phyloP scores from a whole-genome alignment of 2,888 invertebrate genomes.

The Drosophila rubida region DNA sequence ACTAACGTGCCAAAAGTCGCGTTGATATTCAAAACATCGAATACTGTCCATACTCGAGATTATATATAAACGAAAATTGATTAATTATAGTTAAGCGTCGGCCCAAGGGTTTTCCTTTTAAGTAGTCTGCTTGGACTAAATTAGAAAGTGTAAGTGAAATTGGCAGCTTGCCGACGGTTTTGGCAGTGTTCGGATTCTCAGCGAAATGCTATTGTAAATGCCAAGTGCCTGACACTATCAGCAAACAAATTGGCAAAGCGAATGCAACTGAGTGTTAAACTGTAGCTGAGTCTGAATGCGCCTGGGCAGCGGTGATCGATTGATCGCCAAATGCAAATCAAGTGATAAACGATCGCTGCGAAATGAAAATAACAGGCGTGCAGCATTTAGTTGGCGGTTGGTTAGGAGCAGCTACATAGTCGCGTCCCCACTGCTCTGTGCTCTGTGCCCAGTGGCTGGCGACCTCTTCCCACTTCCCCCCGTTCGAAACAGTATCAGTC shows the following conservation, averaged over 20 bases:
- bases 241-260: constrained; percentile 38
- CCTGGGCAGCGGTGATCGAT: constrained; percentile 39
- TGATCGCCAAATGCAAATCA: constrained; percentile 71
- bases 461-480: background rate
- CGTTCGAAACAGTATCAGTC: constrained; percentile 23
- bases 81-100: constrained; percentile 16
- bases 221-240: constrained; percentile 74
- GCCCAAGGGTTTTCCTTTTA: constrained; percentile 2
- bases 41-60: constrained; percentile 2
- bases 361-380: constrained; percentile 81
- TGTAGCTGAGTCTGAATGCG: constrained; percentile 18
- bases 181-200: constrained; percentile 26
- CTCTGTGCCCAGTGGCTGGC: constrained; percentile 25
- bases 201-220: constrained; percentile 45
- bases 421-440: constrained; percentile 43
- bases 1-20: constrained; percentile 35
- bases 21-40: constrained; percentile 11
- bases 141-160: constrained; percentile 75
- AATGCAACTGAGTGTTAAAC: constrained; percentile 43
- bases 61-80: constrained; percentile 1
- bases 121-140: constrained; percentile 26
- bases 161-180: constrained; percentile 11
- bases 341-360: constrained; percentile 82
- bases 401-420: constrained; percentile 51
- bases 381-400: constrained; percentile 68